These are phyloP conservation scores for Dendrolimus punctatus DNA, from an alignment of 1,140 invertebrate genomes.

Conservation along the genomic window DNA sequence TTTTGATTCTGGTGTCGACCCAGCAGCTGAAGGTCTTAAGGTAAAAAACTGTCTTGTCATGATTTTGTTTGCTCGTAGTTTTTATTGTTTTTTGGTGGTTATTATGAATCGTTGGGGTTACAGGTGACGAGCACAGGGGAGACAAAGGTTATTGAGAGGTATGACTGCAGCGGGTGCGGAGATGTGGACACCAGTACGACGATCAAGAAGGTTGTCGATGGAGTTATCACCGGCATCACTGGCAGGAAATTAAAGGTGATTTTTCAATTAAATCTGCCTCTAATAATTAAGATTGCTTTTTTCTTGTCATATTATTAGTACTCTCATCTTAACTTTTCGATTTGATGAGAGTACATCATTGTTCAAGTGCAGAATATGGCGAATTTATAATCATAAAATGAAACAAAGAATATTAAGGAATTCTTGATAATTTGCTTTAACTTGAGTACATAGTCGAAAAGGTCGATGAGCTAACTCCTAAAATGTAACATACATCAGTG, in stretches of 20 bases:
- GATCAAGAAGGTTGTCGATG: constrained; percentile 72
- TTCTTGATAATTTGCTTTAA: too few species aligned
- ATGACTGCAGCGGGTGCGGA: constrained; percentile 95
- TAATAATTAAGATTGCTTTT: background rate
- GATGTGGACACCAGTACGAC: constrained; percentile 79
- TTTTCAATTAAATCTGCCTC: background rate
- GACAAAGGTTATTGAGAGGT: constrained; percentile 94
- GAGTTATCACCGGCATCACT: constrained; percentile 87
- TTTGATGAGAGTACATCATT: too few species aligned
- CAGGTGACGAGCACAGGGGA: constrained; percentile 91
- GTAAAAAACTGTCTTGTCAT: constrained; percentile 76
- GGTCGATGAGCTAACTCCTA: too few species aligned
- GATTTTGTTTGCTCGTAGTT: constrained; percentile 44
- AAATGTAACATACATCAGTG: too few species aligned
- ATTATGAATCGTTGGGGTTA: constrained; percentile 26
- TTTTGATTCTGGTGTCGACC: constrained; percentile 98
- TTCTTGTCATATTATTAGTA: background rate
- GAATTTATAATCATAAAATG: too few species aligned
- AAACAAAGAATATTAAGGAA: too few species aligned
- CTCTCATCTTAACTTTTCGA: too few species aligned
- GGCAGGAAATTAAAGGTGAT: constrained; percentile 90
- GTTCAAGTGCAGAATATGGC: too few species aligned
- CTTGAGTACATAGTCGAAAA: too few species aligned
- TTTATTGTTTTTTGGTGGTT: constrained; percentile 31
- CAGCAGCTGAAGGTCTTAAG: constrained; percentile 93